These are phyloP conservation scores for Morone chrysops DNA, from an alignment of 2,113 vertebrate genomes.

Conservation along the genomic window DNA sequence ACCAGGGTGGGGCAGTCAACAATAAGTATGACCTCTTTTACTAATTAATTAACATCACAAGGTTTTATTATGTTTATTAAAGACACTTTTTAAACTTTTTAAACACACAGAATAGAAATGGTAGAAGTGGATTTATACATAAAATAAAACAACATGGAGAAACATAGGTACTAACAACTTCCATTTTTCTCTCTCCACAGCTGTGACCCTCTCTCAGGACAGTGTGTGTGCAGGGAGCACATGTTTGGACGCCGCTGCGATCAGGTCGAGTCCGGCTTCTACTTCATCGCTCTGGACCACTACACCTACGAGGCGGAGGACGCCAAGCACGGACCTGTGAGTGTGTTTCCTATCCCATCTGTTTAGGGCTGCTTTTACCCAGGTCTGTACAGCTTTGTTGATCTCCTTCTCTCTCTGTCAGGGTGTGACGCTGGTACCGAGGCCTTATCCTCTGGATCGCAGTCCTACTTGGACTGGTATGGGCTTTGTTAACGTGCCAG, in stretches of 20 bases:
- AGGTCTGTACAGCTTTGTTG: neutral
- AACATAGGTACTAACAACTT: no score
- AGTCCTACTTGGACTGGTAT: conserved; percentile 94
- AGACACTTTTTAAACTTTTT: no score
- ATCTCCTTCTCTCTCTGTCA: conserved; percentile 61
- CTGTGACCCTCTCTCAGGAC: conserved; percentile 90
- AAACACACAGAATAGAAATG: no score
- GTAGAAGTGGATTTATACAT: no score
- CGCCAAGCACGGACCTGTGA: conserved; percentile 90
- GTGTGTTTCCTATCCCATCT: conserved; percentile 45
- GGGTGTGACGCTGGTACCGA: conserved; percentile 88
- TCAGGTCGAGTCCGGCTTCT: conserved; percentile 93
- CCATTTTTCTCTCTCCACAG: conserved; percentile 70
- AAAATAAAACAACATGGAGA: no score
- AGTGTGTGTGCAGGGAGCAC: conserved; percentile 91
- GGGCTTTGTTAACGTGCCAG: conserved; percentile 93
- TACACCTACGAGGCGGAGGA: conserved; percentile 97
- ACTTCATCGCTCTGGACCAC: conserved; percentile 93
- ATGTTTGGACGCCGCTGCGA: conserved; percentile 93
- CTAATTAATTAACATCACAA: neutral
- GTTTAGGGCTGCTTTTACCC: neutral
- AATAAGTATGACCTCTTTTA: conserved; percentile 84
- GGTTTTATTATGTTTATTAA: no score
- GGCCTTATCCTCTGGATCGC: conserved; percentile 87
- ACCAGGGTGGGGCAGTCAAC: conserved; percentile 90